Evolutionary conservation across 2,888 invertebrate species (phyloP).

Genomic region (Chrysolina oricalcia): DNA sequence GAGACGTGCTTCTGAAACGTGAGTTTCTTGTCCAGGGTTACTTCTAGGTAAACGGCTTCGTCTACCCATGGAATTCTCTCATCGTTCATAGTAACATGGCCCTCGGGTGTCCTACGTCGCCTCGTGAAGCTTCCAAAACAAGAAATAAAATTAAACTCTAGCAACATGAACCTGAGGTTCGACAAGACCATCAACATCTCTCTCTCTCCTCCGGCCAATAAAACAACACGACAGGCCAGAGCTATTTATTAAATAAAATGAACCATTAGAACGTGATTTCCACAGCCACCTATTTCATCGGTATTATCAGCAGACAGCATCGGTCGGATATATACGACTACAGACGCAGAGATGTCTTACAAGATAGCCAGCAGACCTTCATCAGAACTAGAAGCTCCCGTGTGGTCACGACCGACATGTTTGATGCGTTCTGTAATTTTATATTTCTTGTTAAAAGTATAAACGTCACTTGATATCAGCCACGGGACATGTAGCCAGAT

Average conservation of each 20-base stretch:
- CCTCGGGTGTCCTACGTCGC: too few species aligned
- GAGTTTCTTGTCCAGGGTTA: too few species aligned
- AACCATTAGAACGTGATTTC: constrained; percentile 38
- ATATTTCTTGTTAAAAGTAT: constrained; percentile 28
- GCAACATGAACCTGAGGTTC: too few species aligned
- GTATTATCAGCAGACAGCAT: constrained; percentile 38
- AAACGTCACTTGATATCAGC: constrained; percentile 16
- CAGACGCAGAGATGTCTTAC: constrained; percentile 38
- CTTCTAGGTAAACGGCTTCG: too few species aligned
- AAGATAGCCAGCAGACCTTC: constrained; percentile 43
- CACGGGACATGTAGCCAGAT: not conserved
- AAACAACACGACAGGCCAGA: constrained; percentile 11
- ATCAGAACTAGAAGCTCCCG: constrained; percentile 48
- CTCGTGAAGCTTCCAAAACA: too few species aligned
- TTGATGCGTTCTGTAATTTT: constrained; percentile 48
- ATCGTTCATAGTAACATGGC: too few species aligned
- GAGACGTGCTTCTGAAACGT: too few species aligned
- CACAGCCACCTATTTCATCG: constrained; percentile 32
- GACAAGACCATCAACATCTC: not conserved
- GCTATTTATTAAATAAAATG: constrained; percentile 36
- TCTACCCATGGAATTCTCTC: too few species aligned
- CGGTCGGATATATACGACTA: constrained; percentile 34
- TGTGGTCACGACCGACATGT: constrained; percentile 48
- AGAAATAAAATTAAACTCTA: too few species aligned
- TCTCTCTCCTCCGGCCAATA: not conserved